Percentiles rank a stretch among this genome's conserved stretches.
phyloP scores from a whole-genome alignment of 1,140 invertebrate genomes.

The Phymastichus coffea region DNA sequence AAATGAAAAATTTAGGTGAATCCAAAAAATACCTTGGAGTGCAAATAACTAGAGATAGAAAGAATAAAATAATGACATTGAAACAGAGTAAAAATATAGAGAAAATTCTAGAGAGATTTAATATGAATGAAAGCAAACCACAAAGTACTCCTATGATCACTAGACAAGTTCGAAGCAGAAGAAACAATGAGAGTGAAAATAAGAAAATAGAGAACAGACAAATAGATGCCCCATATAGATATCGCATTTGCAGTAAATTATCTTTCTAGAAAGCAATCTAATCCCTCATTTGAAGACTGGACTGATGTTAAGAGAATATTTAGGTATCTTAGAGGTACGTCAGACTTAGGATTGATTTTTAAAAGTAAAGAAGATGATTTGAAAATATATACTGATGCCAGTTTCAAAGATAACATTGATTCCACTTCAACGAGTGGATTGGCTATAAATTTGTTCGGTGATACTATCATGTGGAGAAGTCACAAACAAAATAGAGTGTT shows the following conservation, averaged over 20 bases:
- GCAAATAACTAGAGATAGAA: conserved; percentile 23
- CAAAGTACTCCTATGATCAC: conserved; percentile 35
- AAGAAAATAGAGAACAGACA: conserved; percentile 24
- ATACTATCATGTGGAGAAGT: conserved; percentile 34
- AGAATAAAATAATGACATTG: too few species aligned
- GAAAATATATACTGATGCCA: conserved; percentile 27
- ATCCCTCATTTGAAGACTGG: conserved; percentile 35
- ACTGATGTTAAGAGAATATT: too few species aligned
- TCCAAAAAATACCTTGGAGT: conserved; percentile 22
- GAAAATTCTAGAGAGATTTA: conserved; percentile 33
- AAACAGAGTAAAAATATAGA: too few species aligned
- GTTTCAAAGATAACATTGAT: conserved; percentile 23
- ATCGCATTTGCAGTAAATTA: too few species aligned
- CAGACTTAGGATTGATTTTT: conserved; percentile 18
- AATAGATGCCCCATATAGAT: too few species aligned
- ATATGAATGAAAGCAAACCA: too few species aligned
- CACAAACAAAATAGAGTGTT: conserved; percentile 35
- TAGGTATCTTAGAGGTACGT: conserved; percentile 36
- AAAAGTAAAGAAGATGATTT: conserved; percentile 17
- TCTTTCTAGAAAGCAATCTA: conserved; percentile 36
- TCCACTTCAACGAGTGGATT: conserved; percentile 8
- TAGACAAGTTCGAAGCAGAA: conserved; percentile 20
- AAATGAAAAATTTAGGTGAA: too few species aligned
- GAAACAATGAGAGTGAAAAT: conserved; percentile 16
- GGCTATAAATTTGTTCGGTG: conserved; percentile 24